Conservation (phyloP, 2,888 invertebrate species). For the Stenichneumon culpator region DNA sequence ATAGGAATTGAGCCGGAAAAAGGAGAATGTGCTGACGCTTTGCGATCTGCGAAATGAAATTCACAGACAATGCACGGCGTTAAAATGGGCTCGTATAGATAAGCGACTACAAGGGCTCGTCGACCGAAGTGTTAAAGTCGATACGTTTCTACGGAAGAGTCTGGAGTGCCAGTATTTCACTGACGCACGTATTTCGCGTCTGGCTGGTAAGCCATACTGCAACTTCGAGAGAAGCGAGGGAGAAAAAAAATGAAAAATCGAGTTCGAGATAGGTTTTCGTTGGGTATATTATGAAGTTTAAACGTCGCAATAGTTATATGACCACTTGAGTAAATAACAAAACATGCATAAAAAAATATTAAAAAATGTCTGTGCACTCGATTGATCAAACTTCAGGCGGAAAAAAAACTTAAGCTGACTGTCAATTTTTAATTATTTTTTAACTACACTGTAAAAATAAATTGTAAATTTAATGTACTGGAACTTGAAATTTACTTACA, state of each 20-base stretch:
- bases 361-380: not conserved
- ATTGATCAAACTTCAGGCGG: not conserved
- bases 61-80: conserved; percentile 74
- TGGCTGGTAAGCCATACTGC: conserved; percentile 29
- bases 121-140: conserved; percentile 58
- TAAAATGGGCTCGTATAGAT: conserved; percentile 74
- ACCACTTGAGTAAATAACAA: not conserved
- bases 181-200: conserved; percentile 17
- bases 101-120: conserved; percentile 69
- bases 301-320: not conserved
- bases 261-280: not conserved
- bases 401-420: not conserved
- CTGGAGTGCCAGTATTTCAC: conserved; percentile 19
- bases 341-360: too few species aligned
- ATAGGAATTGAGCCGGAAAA: not conserved
- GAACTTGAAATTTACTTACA: too few species aligned
- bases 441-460: not conserved
- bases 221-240: conserved; percentile 11
- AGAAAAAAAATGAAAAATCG: not conserved
- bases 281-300: conserved; percentile 9
- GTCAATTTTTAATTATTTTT: not conserved
- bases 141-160: conserved; percentile 16
- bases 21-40: conserved; percentile 13
- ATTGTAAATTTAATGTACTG: too few species aligned
- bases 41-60: conserved; percentile 71